phyloP scores from a whole-genome alignment of 2,113 vertebrate genomes.

The Ictidomys tridecemlineatus region DNA sequence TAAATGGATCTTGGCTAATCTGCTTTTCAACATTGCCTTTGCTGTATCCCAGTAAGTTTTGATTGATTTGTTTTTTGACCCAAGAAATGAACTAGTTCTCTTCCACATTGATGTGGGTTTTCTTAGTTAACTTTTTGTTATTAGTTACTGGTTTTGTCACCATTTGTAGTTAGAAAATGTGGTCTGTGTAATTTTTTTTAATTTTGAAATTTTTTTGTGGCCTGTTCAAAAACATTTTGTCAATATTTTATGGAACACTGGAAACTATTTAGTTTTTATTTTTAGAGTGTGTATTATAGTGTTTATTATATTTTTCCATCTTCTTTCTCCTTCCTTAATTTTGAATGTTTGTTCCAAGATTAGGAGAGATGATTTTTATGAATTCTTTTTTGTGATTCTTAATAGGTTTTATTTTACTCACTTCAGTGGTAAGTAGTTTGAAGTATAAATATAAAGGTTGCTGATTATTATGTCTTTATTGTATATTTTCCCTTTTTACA shows the following conservation, averaged over 20 bases:
- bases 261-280: conserved; percentile 26
- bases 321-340: not conserved
- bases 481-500: not conserved
- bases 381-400: not conserved
- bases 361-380: not conserved
- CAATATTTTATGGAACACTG: not conserved
- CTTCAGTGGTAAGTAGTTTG: not conserved
- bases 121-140: conserved; percentile 28
- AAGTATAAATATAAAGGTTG: not conserved
- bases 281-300: not conserved
- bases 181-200: not conserved
- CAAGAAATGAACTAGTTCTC: conserved; percentile 25
- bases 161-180: not conserved
- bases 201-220: conserved; percentile 20
- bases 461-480: not conserved
- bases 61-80: conserved; percentile 60
- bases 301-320: not conserved
- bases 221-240: conserved; percentile 14
- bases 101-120: not conserved
- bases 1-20: conserved; percentile 37
- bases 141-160: conserved; percentile 42
- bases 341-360: not conserved
- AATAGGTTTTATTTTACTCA: not conserved
- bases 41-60: not conserved
- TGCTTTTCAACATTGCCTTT: conserved; percentile 1